phyloP scores from a whole-genome alignment of 1,140 invertebrate genomes.

The Drosophila baimaii region DNA sequence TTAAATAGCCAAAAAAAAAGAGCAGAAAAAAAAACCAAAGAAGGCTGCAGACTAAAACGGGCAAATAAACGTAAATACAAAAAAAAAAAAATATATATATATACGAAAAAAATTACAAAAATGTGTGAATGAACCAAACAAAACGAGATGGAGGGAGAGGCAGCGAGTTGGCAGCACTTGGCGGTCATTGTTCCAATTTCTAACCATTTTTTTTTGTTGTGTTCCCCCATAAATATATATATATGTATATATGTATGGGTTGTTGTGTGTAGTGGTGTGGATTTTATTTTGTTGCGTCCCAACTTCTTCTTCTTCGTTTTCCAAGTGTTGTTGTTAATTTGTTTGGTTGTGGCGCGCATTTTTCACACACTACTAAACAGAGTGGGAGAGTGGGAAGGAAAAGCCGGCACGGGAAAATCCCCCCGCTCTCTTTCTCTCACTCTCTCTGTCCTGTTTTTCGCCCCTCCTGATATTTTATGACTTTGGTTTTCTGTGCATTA shows the following conservation, averaged over 20 bases:
- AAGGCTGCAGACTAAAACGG: slow-evolving; percentile 33
- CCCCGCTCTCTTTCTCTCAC: background rate
- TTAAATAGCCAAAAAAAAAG: slow-evolving; percentile 47
- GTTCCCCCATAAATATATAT: slow-evolving; percentile 6
- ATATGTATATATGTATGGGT: slow-evolving; percentile 27
- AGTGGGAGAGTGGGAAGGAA: slow-evolving; percentile 16
- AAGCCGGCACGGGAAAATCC: slow-evolving; percentile 25
- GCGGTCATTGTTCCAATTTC: slow-evolving; percentile 80
- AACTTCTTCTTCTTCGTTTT: slow-evolving; percentile 43
- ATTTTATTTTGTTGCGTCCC: slow-evolving; percentile 37
- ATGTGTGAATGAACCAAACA: slow-evolving; percentile 73
- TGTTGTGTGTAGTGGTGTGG: slow-evolving; percentile 11
- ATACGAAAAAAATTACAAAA: slow-evolving; percentile 48
- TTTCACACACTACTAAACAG: slow-evolving; percentile 71
- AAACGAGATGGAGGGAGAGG: slow-evolving; percentile 18
- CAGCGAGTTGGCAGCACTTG: slow-evolving; percentile 57
- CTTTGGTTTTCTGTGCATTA: slow-evolving; percentile 71
- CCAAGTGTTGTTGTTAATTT: slow-evolving; percentile 78
- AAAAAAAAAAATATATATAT: slow-evolving; percentile 63
- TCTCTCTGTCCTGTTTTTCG: background rate
- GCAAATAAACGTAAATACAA: slow-evolving; percentile 38
- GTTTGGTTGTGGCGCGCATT: slow-evolving; percentile 69
- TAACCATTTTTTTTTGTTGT: slow-evolving; percentile 61
- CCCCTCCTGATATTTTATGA: slow-evolving; percentile 52
- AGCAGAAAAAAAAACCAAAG: slow-evolving; percentile 14